Evolutionary conservation across 2,888 invertebrate species (phyloP), one percentile per base, ranked within the genome.

Genomic region (Pseudoips prasinana): DNA sequence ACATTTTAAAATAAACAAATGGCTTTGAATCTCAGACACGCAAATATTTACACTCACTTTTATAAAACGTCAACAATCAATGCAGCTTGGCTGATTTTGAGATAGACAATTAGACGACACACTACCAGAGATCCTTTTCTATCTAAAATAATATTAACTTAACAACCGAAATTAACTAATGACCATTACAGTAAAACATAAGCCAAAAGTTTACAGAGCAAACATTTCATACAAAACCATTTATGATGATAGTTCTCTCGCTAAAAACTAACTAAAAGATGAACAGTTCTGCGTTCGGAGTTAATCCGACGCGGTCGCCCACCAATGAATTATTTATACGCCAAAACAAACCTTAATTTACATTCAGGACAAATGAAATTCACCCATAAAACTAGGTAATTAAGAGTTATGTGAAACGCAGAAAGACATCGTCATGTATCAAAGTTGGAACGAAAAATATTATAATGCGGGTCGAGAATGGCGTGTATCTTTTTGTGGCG

Each of bases 181-280:
- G n/a, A n/a, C n/a, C n/a, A n/a, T n/a, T n/a, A n/a, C n/a, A n/a
- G n/a, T n/a, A n/a, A n/a, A n/a, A n/a, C n/a, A 24, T 24, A 10
- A 22, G 8, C 25, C 14, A 10, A 34, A 23, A 22, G 28, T 14
- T 38, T 33, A 17, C 25, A 14, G 7, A 4, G 8, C 29, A 23
- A 29, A 54, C 39, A 53, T 47, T 50, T 48, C 25, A 23, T 49
- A 52, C 47, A 51, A 57, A 57, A 49, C 47, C 44, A 50, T 46
- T 61, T 58, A 55, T 54, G 55, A 49, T 53, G 58, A 62, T 54
- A 46, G 46, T 51, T 39, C 29, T 33, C 40, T 22, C 33, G 49
- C 49, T 60, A 58, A 65, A 63, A 53, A 58, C 55, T 60, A 59
- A 55, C 54, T 41, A 39, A 49, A 55, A 64, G 64, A 64, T 55